These are phyloP conservation scores for Tachypleus tridentatus DNA, from an alignment of 1,140 invertebrate genomes.

Conservation along the genomic window DNA sequence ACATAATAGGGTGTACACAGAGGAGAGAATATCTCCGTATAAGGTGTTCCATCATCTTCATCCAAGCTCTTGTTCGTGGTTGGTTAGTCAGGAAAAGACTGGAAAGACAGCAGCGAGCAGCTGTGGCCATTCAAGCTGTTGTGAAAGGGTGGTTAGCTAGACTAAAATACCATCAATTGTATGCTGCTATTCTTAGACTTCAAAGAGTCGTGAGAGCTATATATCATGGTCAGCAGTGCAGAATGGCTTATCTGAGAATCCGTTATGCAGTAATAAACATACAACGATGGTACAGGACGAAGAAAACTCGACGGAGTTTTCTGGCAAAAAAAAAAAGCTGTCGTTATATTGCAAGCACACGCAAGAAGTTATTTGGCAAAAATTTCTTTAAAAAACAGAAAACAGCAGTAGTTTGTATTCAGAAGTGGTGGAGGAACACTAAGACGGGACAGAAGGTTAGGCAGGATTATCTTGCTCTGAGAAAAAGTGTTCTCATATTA, in stretches of 20 bases:
- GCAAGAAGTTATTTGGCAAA: constrained; percentile 2
- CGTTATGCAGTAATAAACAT: background rate
- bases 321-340: constrained; percentile 10
- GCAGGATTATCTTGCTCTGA: constrained; percentile 8
- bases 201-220: constrained; percentile 5
- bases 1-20: background rate
- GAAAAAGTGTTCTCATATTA: constrained; percentile 17
- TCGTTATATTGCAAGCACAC: constrained; percentile 21
- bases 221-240: background rate
- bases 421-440: constrained; percentile 8
- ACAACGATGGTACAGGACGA: background rate
- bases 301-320: constrained; percentile 1
- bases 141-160: background rate
- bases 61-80: background rate
- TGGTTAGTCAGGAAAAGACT: background rate
- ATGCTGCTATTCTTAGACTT: background rate
- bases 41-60: background rate
- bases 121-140: constrained; percentile 6
- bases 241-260: constrained; percentile 4
- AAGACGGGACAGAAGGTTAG: constrained; percentile 2
- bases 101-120: background rate
- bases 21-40: background rate
- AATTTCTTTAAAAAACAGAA: background rate
- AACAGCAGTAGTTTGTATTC: constrained; percentile 13
- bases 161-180: background rate